Evolutionary conservation across 2,888 invertebrate species (phyloP).

Genomic region (Epiblema foenella): DNA sequence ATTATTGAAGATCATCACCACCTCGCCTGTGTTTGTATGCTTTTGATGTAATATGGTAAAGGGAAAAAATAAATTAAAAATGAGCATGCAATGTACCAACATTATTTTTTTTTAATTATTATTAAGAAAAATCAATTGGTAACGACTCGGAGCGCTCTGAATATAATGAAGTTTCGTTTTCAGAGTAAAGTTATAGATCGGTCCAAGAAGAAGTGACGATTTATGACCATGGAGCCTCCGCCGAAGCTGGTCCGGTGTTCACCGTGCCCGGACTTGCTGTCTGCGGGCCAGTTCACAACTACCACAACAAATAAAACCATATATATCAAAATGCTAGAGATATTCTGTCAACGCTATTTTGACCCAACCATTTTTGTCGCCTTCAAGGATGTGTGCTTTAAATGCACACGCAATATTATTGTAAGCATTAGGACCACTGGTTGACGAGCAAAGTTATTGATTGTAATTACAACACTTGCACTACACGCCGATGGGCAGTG

Average conservation of each 20-base stretch:
- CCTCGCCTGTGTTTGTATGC: too few relatives aligned
- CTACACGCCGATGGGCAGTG: background rate
- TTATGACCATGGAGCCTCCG: conserved; percentile 48
- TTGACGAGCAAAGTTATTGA: background rate
- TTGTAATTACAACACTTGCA: too few relatives aligned
- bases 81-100: too few relatives aligned
- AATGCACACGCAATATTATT: too few relatives aligned
- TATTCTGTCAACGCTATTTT: background rate
- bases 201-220: conserved; percentile 72
- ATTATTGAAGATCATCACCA: too few relatives aligned
- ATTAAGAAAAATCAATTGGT: too few relatives aligned
- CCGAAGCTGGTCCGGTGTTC: conserved; percentile 48
- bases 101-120: too few relatives aligned
- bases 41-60: too few relatives aligned
- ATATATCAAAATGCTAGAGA: background rate
- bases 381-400: too few relatives aligned
- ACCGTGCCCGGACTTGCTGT: conserved; percentile 55
- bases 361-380: background rate
- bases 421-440: too few relatives aligned
- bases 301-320: background rate
- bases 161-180: conserved; percentile 44
- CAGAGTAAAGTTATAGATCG: conserved; percentile 64
- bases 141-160: background rate
- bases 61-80: background rate
- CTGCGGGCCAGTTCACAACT: conserved; percentile 47